phyloP scores from a whole-genome alignment of 2,888 invertebrate species.

The Scaptomyza polygonia region DNA sequence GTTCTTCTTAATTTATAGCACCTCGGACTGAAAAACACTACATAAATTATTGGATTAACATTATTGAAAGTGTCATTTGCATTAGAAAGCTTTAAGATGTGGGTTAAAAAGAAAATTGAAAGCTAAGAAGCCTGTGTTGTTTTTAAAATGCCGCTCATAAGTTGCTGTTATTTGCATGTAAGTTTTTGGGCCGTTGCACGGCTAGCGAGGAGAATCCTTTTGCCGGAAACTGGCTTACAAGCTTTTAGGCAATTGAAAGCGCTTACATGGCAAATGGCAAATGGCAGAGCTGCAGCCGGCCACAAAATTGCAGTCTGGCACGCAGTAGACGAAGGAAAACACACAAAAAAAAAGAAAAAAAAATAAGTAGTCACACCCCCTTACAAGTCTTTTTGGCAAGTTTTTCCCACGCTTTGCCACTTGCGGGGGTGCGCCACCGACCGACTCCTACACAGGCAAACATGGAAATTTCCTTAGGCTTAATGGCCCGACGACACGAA shows the following conservation, averaged over 20 bases:
- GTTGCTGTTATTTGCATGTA: slow-evolving; percentile 20
- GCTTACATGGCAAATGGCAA: slow-evolving; percentile 64
- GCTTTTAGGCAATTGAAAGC: slow-evolving; percentile 76
- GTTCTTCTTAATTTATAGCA: slow-evolving; percentile 43
- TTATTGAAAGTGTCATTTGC: slow-evolving; percentile 17
- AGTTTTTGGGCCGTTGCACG: slow-evolving; percentile 15
- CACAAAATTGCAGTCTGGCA: slow-evolving; percentile 73
- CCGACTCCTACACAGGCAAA: slow-evolving; percentile 32
- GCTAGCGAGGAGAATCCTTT: slow-evolving; percentile 35
- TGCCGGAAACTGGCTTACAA: slow-evolving; percentile 78
- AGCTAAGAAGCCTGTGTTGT: background rate
- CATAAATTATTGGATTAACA: slow-evolving; percentile 56
- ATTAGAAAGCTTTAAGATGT: slow-evolving; percentile 2
- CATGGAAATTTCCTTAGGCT: slow-evolving; percentile 70
- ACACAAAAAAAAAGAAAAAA: slow-evolving; percentile 19
- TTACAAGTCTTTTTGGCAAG: slow-evolving; percentile 58
- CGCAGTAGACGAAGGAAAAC: slow-evolving; percentile 58
- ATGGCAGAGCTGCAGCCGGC: slow-evolving; percentile 38
- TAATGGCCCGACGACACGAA: slow-evolving; percentile 74
- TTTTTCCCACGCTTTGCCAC: slow-evolving; percentile 75
- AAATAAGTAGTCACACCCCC: slow-evolving; percentile 19
- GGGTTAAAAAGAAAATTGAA: slow-evolving; percentile 6
- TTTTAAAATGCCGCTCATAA: slow-evolving; percentile 18
- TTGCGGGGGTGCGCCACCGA: slow-evolving; percentile 50
- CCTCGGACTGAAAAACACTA: slow-evolving; percentile 17